Base-by-base conservation (phyloP, 2,797 vertebrate species). In the Syngnathus rostellatus region DNA sequence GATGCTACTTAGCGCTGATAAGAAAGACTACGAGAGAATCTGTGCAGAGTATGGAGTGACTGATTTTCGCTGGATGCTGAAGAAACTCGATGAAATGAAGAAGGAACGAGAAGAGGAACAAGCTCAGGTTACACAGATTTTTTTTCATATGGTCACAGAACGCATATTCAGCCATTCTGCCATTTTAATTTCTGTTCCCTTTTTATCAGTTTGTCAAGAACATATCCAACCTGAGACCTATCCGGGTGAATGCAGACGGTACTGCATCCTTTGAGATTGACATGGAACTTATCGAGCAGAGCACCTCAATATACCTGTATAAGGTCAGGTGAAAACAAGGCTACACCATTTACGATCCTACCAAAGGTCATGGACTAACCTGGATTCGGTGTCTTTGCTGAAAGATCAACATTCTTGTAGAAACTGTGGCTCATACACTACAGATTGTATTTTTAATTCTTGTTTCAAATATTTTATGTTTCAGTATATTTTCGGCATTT, bases 51-150 rank as follows among this genome's bases (percentile, higher is more conserved):
- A 90, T 5, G 93, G 93, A 65, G 87, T 94, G 65, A 92, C 87
- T 0, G 89, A 96, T 78, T 96, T 93, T 75, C 90, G 94, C 12
- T 92, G 94, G 80, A 93, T 95, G 92, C 89, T 95, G 50, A 94
- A 90, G 65, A 92, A 83, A 77, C 87, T 97, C 57, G 92, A 91
- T 71, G 83, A 92, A 79, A 86, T 94, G 68, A 94, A 85, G 82
- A 88, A 83, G 69, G 89, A 92, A 16, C 72, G 83, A 6, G 92
- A 94, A 46, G 84, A 77, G 72, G 87, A 91, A 67, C 90, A 93
- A 80, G 89, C 85, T 0, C 23, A 83, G 91, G 93, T 95, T 75
- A 79, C 48, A 19, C 23, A 16, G n/a, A 6, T 53, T 41, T 6
- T 41, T 6, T 65, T 57, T 39, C 40, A 1, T 21, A 8, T 31